Evolutionary conservation across 2,888 invertebrate genomes (phyloP).

Genomic region (Drosophila picticornis): DNA sequence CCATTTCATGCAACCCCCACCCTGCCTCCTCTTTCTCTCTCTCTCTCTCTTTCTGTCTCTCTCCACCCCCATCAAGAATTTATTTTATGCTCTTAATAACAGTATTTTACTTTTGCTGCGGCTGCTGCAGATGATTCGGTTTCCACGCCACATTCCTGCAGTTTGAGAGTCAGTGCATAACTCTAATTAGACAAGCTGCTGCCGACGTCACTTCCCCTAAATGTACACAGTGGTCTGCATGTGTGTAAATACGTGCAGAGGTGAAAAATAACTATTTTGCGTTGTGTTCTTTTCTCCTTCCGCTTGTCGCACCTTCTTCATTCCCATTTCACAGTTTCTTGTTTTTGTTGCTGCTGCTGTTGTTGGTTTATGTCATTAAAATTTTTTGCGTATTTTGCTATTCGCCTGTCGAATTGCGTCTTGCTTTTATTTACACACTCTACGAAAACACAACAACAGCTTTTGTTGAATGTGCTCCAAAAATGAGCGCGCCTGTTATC

Average conservation of each 20-base stretch:
- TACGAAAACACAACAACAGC: conserved; percentile 34
- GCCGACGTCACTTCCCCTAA: conserved; percentile 22
- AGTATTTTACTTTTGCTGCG: conserved; percentile 8
- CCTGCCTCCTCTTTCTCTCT: neutral
- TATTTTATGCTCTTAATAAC: conserved; percentile 33
- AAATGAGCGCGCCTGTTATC: conserved; percentile 65
- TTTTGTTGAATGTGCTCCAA: conserved; percentile 58
- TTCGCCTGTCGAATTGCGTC: conserved; percentile 65
- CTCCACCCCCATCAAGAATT: conserved; percentile 2
- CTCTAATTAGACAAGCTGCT: conserved; percentile 18
- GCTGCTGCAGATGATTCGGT: neutral
- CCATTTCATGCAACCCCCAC: conserved; percentile 36
- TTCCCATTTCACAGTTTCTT: conserved; percentile 36
- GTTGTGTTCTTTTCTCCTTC: conserved; percentile 8
- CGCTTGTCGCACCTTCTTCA: conserved; percentile 31
- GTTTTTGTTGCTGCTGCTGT: conserved; percentile 11
- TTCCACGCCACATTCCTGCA: conserved; percentile 4
- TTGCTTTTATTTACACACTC: conserved; percentile 61
- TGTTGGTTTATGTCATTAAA: conserved; percentile 41
- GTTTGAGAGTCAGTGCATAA: neutral
- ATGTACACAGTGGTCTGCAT: neutral
- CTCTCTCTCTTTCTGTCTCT: neutral
- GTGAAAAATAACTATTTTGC: neutral
- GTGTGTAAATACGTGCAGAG: neutral
- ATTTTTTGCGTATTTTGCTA: conserved; percentile 50